Percentiles rank a stretch among this genome's conserved stretches.
phyloP scores from a whole-genome alignment of 2,888 invertebrate genomes.

The Stegophylla sp. region DNA sequence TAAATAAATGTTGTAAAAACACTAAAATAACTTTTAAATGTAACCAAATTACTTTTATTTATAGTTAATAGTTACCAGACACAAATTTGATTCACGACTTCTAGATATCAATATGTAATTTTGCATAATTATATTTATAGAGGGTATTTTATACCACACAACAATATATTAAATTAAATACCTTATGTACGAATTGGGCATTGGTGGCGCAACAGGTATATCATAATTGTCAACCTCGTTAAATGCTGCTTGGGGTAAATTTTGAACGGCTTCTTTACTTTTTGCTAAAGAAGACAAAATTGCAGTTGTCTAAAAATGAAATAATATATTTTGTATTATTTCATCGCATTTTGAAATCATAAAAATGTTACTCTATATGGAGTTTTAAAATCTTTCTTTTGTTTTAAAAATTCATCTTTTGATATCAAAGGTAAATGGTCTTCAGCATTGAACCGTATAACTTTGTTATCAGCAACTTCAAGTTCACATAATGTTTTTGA shows the following conservation, averaged over 20 bases:
- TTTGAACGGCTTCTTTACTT: conserved; percentile 65
- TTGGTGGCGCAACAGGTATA: conserved; percentile 81
- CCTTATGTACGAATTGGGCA: conserved; percentile 81
- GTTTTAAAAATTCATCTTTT: conserved; percentile 30
- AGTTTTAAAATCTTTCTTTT: conserved; percentile 30
- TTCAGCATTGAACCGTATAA: conserved; percentile 49
- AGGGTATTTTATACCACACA: conserved; percentile 21
- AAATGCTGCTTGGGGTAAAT: conserved; percentile 76
- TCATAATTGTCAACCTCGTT: conserved; percentile 78
- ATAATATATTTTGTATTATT: not conserved
- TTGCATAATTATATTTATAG: no score
- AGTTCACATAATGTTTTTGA: conserved; percentile 49
- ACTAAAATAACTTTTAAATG: no score
- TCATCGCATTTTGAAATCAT: not conserved
- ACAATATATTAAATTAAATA: conserved; percentile 59
- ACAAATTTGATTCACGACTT: no score
- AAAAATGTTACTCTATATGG: conserved; percentile 18
- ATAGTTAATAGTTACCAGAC: no score
- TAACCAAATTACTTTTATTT: no score
- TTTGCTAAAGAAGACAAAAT: conserved; percentile 52
- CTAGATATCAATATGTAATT: no score
- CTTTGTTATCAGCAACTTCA: conserved; percentile 49
- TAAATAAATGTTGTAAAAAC: no score
- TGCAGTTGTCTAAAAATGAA: conserved; percentile 30
- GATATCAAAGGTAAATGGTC: conserved; percentile 47